These are phyloP conservation scores for Bovichtus variegatus DNA, from an alignment of 2,797 vertebrate genomes.

Conservation along the genomic window DNA sequence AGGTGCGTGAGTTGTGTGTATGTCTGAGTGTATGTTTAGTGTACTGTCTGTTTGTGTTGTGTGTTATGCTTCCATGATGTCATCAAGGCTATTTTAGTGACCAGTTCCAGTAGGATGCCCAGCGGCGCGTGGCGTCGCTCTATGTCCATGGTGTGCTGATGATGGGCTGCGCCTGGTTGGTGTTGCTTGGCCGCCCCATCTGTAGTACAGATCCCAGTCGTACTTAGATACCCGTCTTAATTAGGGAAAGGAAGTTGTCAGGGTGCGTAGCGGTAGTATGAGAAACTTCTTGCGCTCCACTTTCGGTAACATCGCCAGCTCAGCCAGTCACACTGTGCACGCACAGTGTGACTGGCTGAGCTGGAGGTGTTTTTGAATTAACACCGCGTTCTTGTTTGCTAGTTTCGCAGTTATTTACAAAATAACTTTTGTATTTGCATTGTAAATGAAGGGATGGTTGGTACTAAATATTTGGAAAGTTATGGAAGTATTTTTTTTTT, in stretches of 20 bases:
- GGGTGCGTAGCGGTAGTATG: conserved; percentile 13
- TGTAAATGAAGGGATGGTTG: background rate
- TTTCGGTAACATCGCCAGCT: conserved; percentile 53
- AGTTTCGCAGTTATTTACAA: background rate
- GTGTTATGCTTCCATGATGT: conserved; percentile 79
- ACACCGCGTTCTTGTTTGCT: conserved; percentile 1
- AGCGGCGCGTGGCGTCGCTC: conserved; percentile 72
- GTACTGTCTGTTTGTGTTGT: conserved; percentile 61
- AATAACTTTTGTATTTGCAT: conserved; percentile 1
- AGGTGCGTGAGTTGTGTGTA: conserved; percentile 70
- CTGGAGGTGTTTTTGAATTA: conserved; percentile 1
- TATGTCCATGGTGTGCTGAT: conserved; percentile 87
- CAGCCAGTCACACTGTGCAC: conserved; percentile 40
- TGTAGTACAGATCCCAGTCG: conserved; percentile 86
- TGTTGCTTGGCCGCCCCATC: conserved; percentile 97
- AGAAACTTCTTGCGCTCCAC: conserved; percentile 14
- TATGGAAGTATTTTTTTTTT: too few relatives aligned
- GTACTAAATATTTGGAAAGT: background rate
- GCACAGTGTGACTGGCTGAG: conserved; percentile 27
- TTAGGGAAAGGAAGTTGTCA: conserved; percentile 29
- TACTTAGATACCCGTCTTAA: conserved; percentile 52
- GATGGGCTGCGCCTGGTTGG: conserved; percentile 96
- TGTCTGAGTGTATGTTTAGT: conserved; percentile 58
- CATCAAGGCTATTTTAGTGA: conserved; percentile 82
- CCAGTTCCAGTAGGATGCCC: conserved; percentile 78